Conservation (phyloP, 2,888 invertebrate genomes). For the Slavum lentiscoides region DNA sequence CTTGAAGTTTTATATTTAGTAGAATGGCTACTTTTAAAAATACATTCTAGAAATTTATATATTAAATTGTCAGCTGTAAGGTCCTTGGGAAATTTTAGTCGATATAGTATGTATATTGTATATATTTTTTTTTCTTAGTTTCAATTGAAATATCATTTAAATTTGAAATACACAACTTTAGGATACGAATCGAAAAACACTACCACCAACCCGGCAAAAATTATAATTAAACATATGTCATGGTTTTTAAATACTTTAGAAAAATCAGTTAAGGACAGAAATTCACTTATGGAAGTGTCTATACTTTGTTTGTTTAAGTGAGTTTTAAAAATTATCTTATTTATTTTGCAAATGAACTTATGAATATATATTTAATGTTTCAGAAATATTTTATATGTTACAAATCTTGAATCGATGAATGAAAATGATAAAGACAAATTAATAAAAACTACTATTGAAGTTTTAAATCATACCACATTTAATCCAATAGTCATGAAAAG, state of each 20-base stretch:
- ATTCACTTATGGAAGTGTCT: constrained; percentile 35
- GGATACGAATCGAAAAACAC: constrained; percentile 28
- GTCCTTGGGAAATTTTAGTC: constrained; percentile 35
- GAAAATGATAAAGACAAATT: constrained; percentile 27
- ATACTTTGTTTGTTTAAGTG: constrained; percentile 47
- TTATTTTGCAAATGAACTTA: background rate
- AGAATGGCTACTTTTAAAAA: constrained; percentile 43
- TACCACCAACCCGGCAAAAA: background rate
- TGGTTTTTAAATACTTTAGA: constrained; percentile 40
- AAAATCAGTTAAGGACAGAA: constrained; percentile 2
- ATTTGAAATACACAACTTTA: background rate
- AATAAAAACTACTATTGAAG: constrained; percentile 23
- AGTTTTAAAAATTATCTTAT: background rate
- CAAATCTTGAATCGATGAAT: constrained; percentile 29
- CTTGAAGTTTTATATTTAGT: constrained; percentile 34
- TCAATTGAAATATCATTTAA: background rate
- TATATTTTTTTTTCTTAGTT: background rate
- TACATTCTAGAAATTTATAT: constrained; percentile 34
- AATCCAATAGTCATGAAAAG: constrained; percentile 31
- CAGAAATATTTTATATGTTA: constrained; percentile 37
- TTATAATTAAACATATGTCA: constrained; percentile 21
- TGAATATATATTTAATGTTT: background rate
- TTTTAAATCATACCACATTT: constrained; percentile 23
- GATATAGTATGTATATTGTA: constrained; percentile 24
- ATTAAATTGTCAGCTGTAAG: constrained; percentile 41